Evolutionary conservation across 2,113 vertebrate genomes (phyloP).

Genomic region (Phaethornis superciliosus): DNA sequence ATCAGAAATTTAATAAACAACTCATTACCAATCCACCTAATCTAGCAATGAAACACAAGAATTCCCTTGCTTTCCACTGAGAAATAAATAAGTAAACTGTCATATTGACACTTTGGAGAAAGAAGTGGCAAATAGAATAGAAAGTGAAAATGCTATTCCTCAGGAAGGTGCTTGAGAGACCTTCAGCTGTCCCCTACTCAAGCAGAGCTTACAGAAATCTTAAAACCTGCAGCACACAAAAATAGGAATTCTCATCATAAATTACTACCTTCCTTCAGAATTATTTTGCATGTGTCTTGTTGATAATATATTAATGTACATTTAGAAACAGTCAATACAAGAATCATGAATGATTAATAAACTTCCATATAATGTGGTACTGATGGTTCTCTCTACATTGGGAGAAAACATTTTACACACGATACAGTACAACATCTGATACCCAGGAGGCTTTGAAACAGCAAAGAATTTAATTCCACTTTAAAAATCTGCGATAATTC

Average conservation of each 20-base stretch:
- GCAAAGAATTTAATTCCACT: background rate
- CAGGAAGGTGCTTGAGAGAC: background rate
- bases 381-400: background rate
- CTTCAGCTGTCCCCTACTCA: background rate
- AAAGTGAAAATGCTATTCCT: background rate
- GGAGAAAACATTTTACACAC: background rate
- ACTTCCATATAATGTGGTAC: background rate
- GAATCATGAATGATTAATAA: slow-evolving; percentile 11
- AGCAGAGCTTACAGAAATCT: background rate
- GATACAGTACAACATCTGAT: fast-evolving
- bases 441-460: background rate
- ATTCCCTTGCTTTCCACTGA: background rate
- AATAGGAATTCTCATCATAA: background rate
- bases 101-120: background rate
- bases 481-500: background rate
- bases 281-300: background rate
- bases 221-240: background rate
- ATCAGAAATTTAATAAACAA: background rate
- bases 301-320: background rate
- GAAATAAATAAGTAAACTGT: background rate
- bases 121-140: background rate
- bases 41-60: background rate
- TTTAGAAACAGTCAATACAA: slow-evolving; percentile 6
- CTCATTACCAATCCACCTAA: background rate
- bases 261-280: background rate